A percentile compares a stretch with the other conserved stretches of the same genome.
These are phyloP conservation scores for Meiosimyza platycephala DNA, from an alignment of 2,888 invertebrate genomes.

Conservation along the genomic window DNA sequence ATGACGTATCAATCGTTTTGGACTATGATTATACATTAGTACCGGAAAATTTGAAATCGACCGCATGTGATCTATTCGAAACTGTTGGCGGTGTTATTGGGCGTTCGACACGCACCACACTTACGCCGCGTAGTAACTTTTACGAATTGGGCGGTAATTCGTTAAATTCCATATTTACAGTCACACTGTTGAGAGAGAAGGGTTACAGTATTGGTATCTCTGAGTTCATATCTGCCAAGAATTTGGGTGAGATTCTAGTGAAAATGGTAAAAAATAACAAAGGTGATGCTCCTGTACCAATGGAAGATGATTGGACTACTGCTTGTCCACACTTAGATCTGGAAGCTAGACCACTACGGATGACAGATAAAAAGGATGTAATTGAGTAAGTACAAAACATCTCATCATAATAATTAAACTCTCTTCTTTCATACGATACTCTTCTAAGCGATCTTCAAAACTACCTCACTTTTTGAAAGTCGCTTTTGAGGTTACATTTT, in stretches of 20 bases:
- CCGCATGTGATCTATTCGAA: conserved; percentile 78
- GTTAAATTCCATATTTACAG: conserved; percentile 85
- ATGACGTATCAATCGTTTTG: conserved; percentile 68
- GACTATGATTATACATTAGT: conserved; percentile 78
- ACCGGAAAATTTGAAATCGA: conserved; percentile 70
- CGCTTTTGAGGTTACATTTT: too few relatives aligned
- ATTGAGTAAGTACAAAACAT: conserved; percentile 74
- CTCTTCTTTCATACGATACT: too few relatives aligned
- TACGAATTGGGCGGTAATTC: conserved; percentile 90
- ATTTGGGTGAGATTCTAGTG: conserved; percentile 76
- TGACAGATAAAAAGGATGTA: conserved; percentile 74
- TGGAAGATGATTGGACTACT: conserved; percentile 59
- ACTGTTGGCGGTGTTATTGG: conserved; percentile 80
- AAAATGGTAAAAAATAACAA: conserved; percentile 68
- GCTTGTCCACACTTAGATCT: conserved; percentile 61
- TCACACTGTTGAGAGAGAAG: conserved; percentile 79
- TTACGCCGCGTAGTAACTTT: conserved; percentile 78
- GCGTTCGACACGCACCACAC: conserved; percentile 72
- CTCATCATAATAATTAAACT: too few relatives aligned
- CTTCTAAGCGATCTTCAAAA: too few relatives aligned
- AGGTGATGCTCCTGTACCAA: conserved; percentile 51
- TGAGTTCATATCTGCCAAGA: conserved; percentile 81
- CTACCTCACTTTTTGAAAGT: too few relatives aligned
- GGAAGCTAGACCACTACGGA: conserved; percentile 57
- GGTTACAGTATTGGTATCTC: conserved; percentile 85